These are phyloP conservation scores for Cromileptes altivelis DNA, from an alignment of 2,113 vertebrate genomes.

Conservation along the genomic window DNA sequence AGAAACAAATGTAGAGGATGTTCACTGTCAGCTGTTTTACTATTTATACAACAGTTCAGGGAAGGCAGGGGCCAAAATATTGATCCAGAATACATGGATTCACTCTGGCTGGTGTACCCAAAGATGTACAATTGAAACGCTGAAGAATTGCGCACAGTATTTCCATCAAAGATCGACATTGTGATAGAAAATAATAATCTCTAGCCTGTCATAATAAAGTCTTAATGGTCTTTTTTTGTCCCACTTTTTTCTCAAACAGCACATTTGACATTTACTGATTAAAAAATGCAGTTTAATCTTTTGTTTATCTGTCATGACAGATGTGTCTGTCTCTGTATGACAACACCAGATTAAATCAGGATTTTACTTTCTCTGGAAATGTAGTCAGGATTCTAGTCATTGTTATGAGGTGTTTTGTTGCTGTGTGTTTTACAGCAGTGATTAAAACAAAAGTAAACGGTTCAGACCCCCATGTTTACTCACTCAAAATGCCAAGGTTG, in stretches of 20 bases:
- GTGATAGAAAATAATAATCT: not conserved
- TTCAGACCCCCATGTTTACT: constrained; percentile 58
- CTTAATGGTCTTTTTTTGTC: not conserved
- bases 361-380: constrained; percentile 26
- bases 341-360: constrained; percentile 28
- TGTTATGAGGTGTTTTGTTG: constrained; percentile 9
- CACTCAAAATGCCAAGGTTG: constrained; percentile 60
- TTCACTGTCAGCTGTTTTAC: constrained; percentile 72
- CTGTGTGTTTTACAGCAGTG: constrained; percentile 50
- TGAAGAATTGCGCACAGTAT: not conserved
- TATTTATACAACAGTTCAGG: constrained; percentile 77
- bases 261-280: constrained; percentile 27
- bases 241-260: not conserved
- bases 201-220: not conserved
- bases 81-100: constrained; percentile 66
- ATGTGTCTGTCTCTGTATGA: constrained; percentile 7
- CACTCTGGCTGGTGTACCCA: constrained; percentile 6
- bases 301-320: constrained; percentile 36
- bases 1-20: constrained; percentile 70
- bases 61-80: constrained; percentile 69
- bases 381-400: not conserved
- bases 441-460: constrained; percentile 4
- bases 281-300: constrained; percentile 21
- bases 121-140: constrained; percentile 22
- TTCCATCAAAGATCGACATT: not conserved